Evolutionary conservation across 1,140 invertebrate genomes (phyloP), one percentile per base, ranked within the genome.

Genomic region (Dryas iulia): DNA sequence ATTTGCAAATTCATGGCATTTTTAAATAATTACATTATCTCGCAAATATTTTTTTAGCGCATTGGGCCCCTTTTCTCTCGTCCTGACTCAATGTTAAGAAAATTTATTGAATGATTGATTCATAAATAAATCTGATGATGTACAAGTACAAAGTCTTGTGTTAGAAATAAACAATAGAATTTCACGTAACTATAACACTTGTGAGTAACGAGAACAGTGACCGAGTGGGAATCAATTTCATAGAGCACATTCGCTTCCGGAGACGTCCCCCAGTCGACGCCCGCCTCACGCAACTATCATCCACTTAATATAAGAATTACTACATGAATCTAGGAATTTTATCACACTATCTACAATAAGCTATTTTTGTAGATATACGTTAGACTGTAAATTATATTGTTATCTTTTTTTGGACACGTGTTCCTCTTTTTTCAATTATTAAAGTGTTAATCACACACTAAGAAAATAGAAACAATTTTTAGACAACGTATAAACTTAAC

Each of bases 121-220:
- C n/a, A n/a, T n/a, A n/a, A n/a, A n/a, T n/a, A n/a, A n/a, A n/a
- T n/a, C n/a, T n/a, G n/a, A n/a, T n/a, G n/a, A n/a, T n/a, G n/a
- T n/a, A n/a, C n/a, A n/a, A 39, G 33, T 14, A 39, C 0, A 7
- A 39, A 39, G n/a, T 39, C n/a, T 14, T 39, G n/a, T 39, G 7
- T 6, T 39, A 14, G 33, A n/a, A 39, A 5, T n/a, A 18, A 39
- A 39, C n/a, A n/a, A 14, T 39, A 39, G n/a, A 14, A 14, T 39
- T 39, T 47, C 18, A 47, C 39, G 39, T 47, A 47, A 47, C 39
- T 47, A 47, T 47, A 47, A 21, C 18, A 47, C 7, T 47, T 47
- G 52, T 63, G 66, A 66, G 77, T 86, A 87, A 86, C 83, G 74
- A 87, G 87, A 86, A 84, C 87, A 89, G 85, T 89, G 87, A 89